A percentile compares a stretch with the other conserved stretches of the same genome.
These are phyloP conservation scores for Neomorphus geoffroyi DNA, from an alignment of 2,797 vertebrate genomes.

Conservation along the genomic window DNA sequence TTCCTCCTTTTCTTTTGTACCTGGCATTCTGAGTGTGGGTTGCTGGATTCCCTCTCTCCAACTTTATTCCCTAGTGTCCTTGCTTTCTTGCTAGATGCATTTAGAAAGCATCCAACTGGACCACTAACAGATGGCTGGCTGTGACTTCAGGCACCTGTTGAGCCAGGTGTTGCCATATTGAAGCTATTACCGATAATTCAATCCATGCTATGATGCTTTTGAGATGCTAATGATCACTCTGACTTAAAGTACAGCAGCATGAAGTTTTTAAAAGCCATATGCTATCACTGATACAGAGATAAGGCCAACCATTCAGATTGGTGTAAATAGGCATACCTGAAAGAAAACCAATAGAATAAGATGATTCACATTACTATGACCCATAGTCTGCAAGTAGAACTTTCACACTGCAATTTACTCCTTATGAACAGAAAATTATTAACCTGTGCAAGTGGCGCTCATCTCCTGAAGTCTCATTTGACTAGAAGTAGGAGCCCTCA, in stretches of 20 bases:
- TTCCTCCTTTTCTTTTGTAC: background rate
- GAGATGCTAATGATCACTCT: slow-evolving; percentile 40
- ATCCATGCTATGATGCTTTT: slow-evolving; percentile 14
- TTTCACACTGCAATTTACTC: background rate
- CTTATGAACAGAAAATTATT: background rate
- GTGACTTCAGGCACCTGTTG: slow-evolving; percentile 52
- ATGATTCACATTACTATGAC: background rate
- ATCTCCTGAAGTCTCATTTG: background rate
- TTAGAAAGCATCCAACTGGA: slow-evolving; percentile 33
- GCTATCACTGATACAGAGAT: background rate
- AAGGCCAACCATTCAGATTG: background rate
- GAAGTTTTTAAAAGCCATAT: slow-evolving; percentile 39
- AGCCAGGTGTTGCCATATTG: slow-evolving; percentile 48
- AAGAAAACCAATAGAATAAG: background rate
- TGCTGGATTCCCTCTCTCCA: background rate
- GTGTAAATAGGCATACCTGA: background rate
- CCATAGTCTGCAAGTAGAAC: background rate
- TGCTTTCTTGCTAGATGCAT: slow-evolving; percentile 2
- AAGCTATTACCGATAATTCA: slow-evolving; percentile 56
- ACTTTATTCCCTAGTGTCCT: background rate
- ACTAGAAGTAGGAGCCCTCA: background rate
- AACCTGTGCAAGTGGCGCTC: background rate
- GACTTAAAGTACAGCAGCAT: background rate
- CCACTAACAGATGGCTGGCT: slow-evolving; percentile 26
- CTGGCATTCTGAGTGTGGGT: background rate